Evolutionary conservation across 2,797 vertebrate genomes (phyloP).

Genomic region (Ceyx erithaca): DNA sequence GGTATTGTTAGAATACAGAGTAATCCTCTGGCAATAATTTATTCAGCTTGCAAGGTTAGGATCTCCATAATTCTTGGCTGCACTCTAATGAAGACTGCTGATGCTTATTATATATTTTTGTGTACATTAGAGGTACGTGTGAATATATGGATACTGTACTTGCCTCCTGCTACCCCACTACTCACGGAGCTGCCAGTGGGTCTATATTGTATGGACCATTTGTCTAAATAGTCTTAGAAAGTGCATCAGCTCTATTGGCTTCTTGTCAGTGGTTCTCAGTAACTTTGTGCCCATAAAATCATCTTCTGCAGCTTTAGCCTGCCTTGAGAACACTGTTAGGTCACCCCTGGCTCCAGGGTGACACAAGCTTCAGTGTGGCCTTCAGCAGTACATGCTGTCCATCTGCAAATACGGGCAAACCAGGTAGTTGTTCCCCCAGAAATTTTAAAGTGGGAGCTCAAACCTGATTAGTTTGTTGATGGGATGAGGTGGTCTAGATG

Average conservation of each 20-base stretch:
- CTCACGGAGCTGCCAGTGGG: constrained; percentile 41
- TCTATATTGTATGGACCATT: background rate
- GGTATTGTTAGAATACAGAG: constrained; percentile 73
- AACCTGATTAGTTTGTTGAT: background rate
- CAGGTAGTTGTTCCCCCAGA: fast-evolving
- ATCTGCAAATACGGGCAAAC: background rate
- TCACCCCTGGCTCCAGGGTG: background rate
- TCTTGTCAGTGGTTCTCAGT: background rate
- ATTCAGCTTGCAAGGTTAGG: constrained; percentile 66
- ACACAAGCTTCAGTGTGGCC: background rate
- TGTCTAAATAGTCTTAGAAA: constrained; percentile 22
- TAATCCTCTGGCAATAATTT: constrained; percentile 70
- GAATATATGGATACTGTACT: constrained; percentile 49
- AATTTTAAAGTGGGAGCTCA: background rate
- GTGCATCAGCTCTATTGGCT: constrained; percentile 8
- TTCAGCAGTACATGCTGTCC: background rate
- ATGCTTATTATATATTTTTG: constrained; percentile 70
- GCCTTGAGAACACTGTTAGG: background rate
- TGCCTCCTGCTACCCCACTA: constrained; percentile 29
- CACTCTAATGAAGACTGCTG: constrained; percentile 62
- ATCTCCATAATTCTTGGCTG: constrained; percentile 72
- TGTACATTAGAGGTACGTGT: constrained; percentile 56
- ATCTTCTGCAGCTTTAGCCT: background rate
- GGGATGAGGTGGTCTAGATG: background rate
- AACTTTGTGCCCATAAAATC: background rate